phyloP scores from a whole-genome alignment of 53 echinoderm and acorn worm genomes.

The Henricia sp. region DNA sequence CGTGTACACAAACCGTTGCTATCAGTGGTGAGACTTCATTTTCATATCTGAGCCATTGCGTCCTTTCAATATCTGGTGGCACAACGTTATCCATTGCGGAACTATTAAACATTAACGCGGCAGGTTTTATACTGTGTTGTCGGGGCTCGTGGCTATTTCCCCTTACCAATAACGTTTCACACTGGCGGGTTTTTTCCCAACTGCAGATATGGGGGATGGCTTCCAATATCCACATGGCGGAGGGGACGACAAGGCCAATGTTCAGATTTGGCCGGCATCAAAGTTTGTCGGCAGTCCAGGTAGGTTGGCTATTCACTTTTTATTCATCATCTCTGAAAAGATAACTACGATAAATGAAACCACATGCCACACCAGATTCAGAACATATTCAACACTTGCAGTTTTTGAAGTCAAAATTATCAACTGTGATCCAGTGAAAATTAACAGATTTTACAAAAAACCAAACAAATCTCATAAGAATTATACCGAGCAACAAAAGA shows the following conservation, averaged over 20 bases:
- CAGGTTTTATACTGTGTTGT: not conserved
- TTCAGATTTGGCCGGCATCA: constrained; percentile 51
- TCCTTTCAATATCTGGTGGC: not conserved
- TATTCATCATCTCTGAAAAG: too few species aligned
- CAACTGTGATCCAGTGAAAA: too few species aligned
- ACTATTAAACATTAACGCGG: constrained; percentile 53
- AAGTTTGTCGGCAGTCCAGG: constrained; percentile 62
- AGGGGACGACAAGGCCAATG: constrained; percentile 49
- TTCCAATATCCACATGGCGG: constrained; percentile 49
- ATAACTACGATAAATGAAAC: too few species aligned
- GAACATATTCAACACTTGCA: too few species aligned
- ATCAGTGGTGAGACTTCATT: not conserved
- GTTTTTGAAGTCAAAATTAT: too few species aligned
- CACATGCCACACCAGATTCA: too few species aligned
- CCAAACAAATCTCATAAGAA: too few species aligned
- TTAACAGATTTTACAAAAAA: too few species aligned
- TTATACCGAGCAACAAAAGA: too few species aligned
- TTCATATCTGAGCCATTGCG: constrained; percentile 12
- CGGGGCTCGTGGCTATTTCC: constrained; percentile 18
- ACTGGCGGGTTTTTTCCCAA: constrained; percentile 52
- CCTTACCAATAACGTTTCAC: constrained; percentile 22
- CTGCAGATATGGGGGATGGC: constrained; percentile 55
- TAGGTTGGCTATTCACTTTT: not conserved
- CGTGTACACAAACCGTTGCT: not conserved
- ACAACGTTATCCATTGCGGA: constrained; percentile 8